phyloP scores from a whole-genome alignment of 2,797 vertebrate species.

The Cyclopterus lumpus region DNA sequence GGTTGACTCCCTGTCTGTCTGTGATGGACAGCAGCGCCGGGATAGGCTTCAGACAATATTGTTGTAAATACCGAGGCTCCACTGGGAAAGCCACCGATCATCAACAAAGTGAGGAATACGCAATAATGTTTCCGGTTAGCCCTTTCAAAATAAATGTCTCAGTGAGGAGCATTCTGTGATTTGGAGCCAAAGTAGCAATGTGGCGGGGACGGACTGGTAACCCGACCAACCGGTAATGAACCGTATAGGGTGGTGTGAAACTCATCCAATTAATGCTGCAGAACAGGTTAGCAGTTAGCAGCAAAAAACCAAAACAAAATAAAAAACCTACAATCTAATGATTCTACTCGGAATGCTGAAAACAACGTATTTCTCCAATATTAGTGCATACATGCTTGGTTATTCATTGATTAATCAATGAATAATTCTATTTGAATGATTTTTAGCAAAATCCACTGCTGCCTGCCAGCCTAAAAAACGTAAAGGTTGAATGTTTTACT shows the following conservation, averaged over 20 bases:
- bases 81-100: constrained; percentile 48
- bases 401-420: too few species aligned
- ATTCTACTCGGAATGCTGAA: neutral
- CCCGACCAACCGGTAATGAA: neutral
- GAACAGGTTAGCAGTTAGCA: neutral
- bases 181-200: neutral
- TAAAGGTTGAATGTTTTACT: neutral
- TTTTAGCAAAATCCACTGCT: neutral
- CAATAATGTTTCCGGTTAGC: fast-evolving
- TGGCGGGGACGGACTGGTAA: neutral
- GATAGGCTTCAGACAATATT: constrained; percentile 46
- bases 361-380: neutral
- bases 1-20: constrained; percentile 6
- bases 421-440: neutral
- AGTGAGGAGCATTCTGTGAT: neutral
- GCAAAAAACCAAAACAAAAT: too few species aligned
- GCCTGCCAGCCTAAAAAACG: too few species aligned
- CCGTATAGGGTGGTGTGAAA: neutral
- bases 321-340: neutral
- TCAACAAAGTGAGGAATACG: neutral
- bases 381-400: neutral
- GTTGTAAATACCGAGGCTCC: constrained; percentile 69
- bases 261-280: too few species aligned
- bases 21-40: constrained; percentile 29
- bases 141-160: constrained; percentile 58